Evolutionary conservation across 2,797 vertebrate species (phyloP).

Genomic region (Acipenser oxyrinchus): DNA sequence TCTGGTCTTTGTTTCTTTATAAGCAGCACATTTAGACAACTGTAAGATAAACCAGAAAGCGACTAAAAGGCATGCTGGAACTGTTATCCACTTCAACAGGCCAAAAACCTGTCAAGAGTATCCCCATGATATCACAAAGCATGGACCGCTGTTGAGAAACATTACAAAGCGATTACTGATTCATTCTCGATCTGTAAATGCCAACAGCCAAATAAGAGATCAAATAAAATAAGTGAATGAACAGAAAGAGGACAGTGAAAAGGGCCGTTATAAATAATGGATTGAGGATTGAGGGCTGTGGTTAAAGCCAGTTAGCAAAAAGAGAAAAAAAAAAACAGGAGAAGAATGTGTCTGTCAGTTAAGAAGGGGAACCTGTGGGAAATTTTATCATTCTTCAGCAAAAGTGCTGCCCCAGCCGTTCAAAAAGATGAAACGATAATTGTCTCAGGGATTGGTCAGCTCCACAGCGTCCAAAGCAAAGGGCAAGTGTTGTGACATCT

Average conservation of each 20-base stretch:
- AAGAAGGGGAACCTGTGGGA: not conserved
- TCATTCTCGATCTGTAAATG: not conserved
- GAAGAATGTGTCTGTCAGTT: not conserved
- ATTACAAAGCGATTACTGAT: not conserved
- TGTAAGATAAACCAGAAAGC: too few relatives aligned
- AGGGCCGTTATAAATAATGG: not conserved
- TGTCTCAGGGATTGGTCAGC: not conserved
- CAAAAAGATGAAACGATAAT: not conserved
- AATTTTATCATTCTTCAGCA: not conserved
- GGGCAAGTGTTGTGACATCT: conserved; percentile 1
- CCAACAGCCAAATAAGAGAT: not conserved
- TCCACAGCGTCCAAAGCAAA: not conserved
- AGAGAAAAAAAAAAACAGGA: not conserved
- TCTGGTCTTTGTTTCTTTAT: too few relatives aligned
- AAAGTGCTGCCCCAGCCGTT: not conserved
- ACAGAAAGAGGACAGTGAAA: not conserved
- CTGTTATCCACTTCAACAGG: not conserved
- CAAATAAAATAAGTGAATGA: not conserved
- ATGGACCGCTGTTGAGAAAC: not conserved
- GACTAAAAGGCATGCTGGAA: not conserved
- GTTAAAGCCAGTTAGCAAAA: not conserved
- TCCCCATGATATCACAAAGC: not conserved
- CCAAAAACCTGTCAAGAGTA: not conserved
- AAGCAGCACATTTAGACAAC: too few relatives aligned
- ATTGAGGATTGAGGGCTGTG: not conserved